Base-by-base conservation (phyloP, 2,113 vertebrate species). In the Drymodes brunneopygia region DNA sequence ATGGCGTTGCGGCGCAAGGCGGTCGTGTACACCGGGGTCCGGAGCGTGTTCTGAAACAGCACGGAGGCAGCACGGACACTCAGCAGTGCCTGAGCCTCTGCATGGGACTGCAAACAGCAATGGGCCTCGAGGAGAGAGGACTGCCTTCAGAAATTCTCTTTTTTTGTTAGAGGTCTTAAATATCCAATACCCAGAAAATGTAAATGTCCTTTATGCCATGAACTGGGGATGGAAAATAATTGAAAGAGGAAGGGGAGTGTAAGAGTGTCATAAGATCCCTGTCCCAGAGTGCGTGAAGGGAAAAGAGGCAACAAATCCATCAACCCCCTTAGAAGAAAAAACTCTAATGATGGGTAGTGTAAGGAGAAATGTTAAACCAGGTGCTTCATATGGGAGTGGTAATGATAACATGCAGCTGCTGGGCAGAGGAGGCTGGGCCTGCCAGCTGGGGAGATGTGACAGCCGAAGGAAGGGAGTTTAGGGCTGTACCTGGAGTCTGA, bases 1-100 rank as follows among this genome's bases (percentile, higher is more conserved):
- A 99, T 99, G 2, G 99, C 99, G 3, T 99, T 99, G 94, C 99
- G 98, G 36, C 99, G 96, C 98, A 97, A 91, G 56, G 99, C 99
- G 0, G 99, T 99, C 3, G 99, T 99, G 96, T 99, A 99, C 81
- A 99, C 99, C 0, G 99, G 99, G 0, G 99, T 99, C 95, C 98
- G 98, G 45, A 99, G 97, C 2, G 99, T 99, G 70, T 99, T 99
- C 99, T 99, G 88, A 1, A 86, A 74, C 35, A 71, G 91, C 8
- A 0, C 3, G 9, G 83, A 11, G 29, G 29, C 48, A 60, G 40
- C 75, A 6, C 9, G 3, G 35, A 22, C 60, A 29, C 23, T 24
- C 74, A 79, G 62, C 11, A 28, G 47, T 1, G 80, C 54, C 5
- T 12, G 13, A 29, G 50, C 50, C 12, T 12, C 47, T 25, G 0